These are phyloP conservation scores for Leptopilina syphax DNA, from an alignment of 2,888 invertebrate species.

Conservation along the genomic window DNA sequence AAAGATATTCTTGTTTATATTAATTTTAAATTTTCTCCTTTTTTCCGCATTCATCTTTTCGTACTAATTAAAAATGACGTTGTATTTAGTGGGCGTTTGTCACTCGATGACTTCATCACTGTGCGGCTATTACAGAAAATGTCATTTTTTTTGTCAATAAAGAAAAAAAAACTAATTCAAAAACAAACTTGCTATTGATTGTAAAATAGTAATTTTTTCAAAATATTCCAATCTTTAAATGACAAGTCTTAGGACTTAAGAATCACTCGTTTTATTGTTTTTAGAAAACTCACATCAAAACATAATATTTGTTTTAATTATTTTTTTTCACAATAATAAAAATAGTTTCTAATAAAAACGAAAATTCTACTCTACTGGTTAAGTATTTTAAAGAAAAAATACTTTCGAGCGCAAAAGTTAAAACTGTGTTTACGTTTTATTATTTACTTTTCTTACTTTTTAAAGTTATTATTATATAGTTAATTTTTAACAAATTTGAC, in stretches of 20 bases:
- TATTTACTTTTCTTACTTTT: background rate
- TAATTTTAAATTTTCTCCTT: background rate
- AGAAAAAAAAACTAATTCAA: constrained; percentile 45
- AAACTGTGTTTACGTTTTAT: background rate
- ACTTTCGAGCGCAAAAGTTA: too few species aligned
- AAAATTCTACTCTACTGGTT: background rate
- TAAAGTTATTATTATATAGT: background rate
- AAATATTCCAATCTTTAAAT: background rate
- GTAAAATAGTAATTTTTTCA: too few species aligned
- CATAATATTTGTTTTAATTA: too few species aligned
- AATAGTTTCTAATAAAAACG: too few species aligned
- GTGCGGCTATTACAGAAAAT: constrained; percentile 61
- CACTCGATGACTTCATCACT: constrained; percentile 68
- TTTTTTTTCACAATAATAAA: too few species aligned
- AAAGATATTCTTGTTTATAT: background rate
- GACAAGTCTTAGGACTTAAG: background rate
- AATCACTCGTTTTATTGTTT: too few species aligned
- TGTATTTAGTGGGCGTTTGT: constrained; percentile 59
- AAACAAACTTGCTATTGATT: background rate
- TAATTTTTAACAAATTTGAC: background rate
- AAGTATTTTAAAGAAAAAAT: too few species aligned
- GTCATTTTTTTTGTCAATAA: constrained; percentile 57
- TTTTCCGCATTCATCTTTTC: constrained; percentile 9
- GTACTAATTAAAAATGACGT: constrained; percentile 41
- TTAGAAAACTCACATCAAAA: too few species aligned